Evolutionary conservation across 1,140 invertebrate genomes (phyloP), one percentile per base, ranked within the genome.

Genomic region (Drosophila teissieri): DNA sequence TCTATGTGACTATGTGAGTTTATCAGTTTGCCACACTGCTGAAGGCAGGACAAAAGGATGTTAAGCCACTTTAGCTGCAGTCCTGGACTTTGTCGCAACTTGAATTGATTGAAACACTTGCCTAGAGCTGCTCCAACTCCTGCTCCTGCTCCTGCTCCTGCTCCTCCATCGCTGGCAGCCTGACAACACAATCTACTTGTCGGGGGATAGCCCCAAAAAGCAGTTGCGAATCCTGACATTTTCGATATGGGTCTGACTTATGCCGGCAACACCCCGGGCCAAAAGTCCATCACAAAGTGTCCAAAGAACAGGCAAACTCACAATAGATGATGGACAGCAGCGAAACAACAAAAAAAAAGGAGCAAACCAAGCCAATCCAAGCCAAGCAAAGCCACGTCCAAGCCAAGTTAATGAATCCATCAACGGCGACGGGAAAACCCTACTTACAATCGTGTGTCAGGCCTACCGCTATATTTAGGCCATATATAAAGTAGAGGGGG

Each of bases 361-460:
- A 17, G 31, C 60, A 54, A 68, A 52, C 62, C 54, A 61, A 68
- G 40, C 46, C 52, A 31, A 31, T 7, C 27, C 27, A 27, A 27
- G 6, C 6, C 27, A 7, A 27, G 6, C 27, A 4, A 7, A 31
- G 7, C 27, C 27, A 8, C 6, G 7, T 7, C 27, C 31, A 8
- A 79, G 36, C 44, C 52, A 82, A 79, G 51, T 82, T 83, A 86
- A 88, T 85, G 83, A 82, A 88, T 75, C 73, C 80, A 82, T 82
- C 74, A 70, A 56, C 61, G 54, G 48, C 42, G 42, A 45, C 8
- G 46, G 14, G 12, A 15, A 45, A 74, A 64, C 72, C 72, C 67
- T 85, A 78, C 73, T 85, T 80, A 67, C 65, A 72, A 55, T 17
- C 48, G 15, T 81, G 67, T 62, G 73, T 60, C 24, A 68, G 34